Evolutionary conservation across 2,888 invertebrate genomes (phyloP).

Genomic region (Julus scandinavius): DNA sequence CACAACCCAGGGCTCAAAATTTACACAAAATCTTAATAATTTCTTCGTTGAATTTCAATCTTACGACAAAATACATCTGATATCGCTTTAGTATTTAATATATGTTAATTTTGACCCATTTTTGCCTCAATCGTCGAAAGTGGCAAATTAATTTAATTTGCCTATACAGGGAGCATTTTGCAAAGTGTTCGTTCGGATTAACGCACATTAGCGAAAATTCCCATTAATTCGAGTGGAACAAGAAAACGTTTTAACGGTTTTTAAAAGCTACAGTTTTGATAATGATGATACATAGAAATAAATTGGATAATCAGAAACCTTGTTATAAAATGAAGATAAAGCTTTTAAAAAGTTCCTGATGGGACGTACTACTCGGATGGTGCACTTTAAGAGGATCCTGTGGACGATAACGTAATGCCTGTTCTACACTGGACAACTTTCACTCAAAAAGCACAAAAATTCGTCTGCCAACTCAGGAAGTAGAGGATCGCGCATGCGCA

Average conservation of each 20-base stretch:
- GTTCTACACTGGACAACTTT: no score
- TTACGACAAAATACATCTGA: not conserved
- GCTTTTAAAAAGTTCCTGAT: no score
- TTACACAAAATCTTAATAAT: not conserved
- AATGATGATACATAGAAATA: not conserved
- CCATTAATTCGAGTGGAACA: not conserved
- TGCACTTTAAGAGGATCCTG: no score
- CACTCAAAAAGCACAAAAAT: no score
- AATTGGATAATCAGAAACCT: not conserved
- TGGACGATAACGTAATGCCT: no score
- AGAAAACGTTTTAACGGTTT: constrained; percentile 8
- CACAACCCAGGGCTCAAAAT: not conserved
- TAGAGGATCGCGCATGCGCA: no score
- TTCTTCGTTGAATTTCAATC: not conserved
- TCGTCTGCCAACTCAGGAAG: no score
- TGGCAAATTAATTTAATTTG: not conserved
- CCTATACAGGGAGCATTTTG: not conserved
- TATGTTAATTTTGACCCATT: constrained; percentile 33
- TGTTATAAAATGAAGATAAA: not conserved
- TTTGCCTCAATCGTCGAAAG: not conserved
- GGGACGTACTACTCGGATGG: no score
- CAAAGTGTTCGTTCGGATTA: not conserved
- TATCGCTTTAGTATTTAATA: not conserved
- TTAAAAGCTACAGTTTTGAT: not conserved
- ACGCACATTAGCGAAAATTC: constrained; percentile 10